Conservation (phyloP, 2,113 vertebrate genomes). For the Tychaedon coryphoeus region DNA sequence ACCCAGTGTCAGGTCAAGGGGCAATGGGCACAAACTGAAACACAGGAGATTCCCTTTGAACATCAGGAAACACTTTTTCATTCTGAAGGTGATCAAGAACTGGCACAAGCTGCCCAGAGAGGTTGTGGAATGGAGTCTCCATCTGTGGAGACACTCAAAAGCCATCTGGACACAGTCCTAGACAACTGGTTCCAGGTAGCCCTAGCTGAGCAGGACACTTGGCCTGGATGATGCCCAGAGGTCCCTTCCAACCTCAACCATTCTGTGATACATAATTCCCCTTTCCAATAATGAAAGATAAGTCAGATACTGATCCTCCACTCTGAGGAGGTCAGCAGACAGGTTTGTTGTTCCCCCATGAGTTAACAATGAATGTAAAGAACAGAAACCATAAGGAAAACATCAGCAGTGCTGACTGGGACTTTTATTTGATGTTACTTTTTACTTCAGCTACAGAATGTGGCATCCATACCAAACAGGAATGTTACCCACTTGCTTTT, state of each 20-base stretch:
- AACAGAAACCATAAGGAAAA: neutral
- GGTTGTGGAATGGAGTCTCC: neutral
- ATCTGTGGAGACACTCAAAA: neutral
- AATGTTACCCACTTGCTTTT: slow-evolving; percentile 92
- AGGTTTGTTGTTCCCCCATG: neutral
- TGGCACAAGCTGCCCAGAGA: neutral
- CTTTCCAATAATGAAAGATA: neutral
- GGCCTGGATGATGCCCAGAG: neutral
- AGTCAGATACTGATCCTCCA: neutral
- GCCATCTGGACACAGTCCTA: neutral
- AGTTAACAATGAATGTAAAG: neutral
- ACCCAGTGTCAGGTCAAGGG: neutral
- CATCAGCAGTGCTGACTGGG: neutral
- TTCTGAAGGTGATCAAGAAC: neutral
- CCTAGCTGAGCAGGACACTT: neutral
- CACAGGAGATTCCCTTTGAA: neutral
- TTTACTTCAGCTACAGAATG: slow-evolving; percentile 80
- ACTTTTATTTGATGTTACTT: neutral
- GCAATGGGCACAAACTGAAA: neutral
- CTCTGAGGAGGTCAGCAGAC: neutral
- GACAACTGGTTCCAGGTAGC: neutral
- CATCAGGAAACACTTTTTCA: neutral
- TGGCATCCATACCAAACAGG: slow-evolving; percentile 80
- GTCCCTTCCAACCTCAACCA: neutral
- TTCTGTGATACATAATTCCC: neutral